These are phyloP conservation scores for Drosophila atripex DNA, from an alignment of 2,888 invertebrate genomes.

Conservation along the genomic window DNA sequence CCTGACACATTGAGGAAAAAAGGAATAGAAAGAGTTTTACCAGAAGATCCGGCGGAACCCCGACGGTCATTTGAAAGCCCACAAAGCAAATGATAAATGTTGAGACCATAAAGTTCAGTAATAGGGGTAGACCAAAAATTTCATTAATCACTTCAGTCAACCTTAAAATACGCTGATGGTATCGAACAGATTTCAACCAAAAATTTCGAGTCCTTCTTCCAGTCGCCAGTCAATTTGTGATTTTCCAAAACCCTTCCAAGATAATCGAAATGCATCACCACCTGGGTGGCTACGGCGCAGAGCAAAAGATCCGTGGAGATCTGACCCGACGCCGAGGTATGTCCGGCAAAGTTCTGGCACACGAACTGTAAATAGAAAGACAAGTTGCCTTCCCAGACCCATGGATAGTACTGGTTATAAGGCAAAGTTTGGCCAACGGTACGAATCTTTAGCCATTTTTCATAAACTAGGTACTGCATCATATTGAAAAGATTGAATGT, in stretches of 20 bases:
- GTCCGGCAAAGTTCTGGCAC: constrained; percentile 67
- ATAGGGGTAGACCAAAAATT: constrained; percentile 77
- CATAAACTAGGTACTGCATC: constrained; percentile 67
- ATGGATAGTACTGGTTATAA: constrained; percentile 68
- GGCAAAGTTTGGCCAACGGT: constrained; percentile 63
- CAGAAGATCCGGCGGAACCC: constrained; percentile 59
- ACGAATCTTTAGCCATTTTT: constrained; percentile 50
- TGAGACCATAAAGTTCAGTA: constrained; percentile 80
- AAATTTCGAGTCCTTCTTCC: constrained; percentile 44
- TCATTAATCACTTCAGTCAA: constrained; percentile 70
- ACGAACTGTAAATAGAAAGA: constrained; percentile 68
- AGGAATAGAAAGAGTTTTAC: constrained; percentile 75
- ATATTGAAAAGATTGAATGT: constrained; percentile 77
- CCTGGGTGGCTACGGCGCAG: constrained; percentile 71
- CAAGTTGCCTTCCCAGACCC: constrained; percentile 64
- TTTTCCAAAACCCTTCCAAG: constrained; percentile 52
- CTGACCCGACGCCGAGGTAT: constrained; percentile 71
- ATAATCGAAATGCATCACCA: constrained; percentile 81
- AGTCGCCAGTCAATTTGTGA: constrained; percentile 32
- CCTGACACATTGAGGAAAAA: constrained; percentile 70
- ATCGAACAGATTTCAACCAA: constrained; percentile 63
- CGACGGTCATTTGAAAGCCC: constrained; percentile 80
- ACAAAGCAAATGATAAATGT: constrained; percentile 81
- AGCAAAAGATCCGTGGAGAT: constrained; percentile 80
- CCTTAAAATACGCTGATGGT: constrained; percentile 64